Conservation (phyloP, 2,113 vertebrate species). For the Capreolus pygargus region DNA sequence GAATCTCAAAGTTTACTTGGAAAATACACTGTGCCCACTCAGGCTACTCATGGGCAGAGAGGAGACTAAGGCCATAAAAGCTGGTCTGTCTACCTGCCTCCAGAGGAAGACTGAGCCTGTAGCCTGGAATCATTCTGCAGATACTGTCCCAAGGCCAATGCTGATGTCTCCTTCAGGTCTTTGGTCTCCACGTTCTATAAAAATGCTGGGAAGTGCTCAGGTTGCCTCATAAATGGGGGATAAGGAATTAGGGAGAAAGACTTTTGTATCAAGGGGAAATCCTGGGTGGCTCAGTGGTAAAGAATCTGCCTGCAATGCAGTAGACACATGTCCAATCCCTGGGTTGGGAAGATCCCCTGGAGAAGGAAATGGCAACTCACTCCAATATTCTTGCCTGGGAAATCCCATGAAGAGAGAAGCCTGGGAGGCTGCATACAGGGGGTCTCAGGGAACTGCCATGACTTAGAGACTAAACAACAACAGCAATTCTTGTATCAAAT, state of each 20-base stretch:
- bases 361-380: not conserved
- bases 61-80: not conserved
- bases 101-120: not conserved
- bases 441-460: not conserved
- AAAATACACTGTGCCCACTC: not conserved
- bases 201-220: not conserved
- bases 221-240: not conserved
- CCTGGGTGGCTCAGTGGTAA: not conserved
- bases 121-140: too few relatives aligned
- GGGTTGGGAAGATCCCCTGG: not conserved
- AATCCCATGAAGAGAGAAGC: not conserved
- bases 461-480: not conserved
- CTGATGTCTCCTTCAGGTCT: not conserved
- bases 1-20: not conserved
- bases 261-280: not conserved
- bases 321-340: not conserved
- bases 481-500: not conserved
- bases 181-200: not conserved
- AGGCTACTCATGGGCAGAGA: not conserved
- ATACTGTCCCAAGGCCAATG: fast-evolving
- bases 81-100: fast-evolving
- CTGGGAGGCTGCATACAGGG: not conserved
- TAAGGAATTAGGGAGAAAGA: not conserved
- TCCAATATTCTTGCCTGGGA: not conserved
- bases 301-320: not conserved